Base-by-base conservation (phyloP, 2,113 vertebrate species). In the Chiloscyllium plagiosum region DNA sequence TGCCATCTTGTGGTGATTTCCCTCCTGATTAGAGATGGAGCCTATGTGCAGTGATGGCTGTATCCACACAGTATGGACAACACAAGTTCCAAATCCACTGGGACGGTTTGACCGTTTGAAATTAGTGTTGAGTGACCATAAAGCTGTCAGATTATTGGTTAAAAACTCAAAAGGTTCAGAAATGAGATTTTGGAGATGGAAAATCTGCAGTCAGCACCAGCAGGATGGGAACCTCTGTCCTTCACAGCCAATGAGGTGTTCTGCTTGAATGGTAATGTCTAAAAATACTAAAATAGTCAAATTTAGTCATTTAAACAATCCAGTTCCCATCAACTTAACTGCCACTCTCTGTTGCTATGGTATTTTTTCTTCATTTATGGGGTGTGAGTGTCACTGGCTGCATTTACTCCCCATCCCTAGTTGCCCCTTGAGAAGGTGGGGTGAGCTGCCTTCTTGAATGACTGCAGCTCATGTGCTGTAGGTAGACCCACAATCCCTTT, bases 1-100 rank as follows among this genome's bases (percentile, higher is more conserved):
- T 37, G 89, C 89, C 89, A 68, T 37, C 89, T 93, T n/a, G 89
- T 93, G 89, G n/a, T 65, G 37, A 47, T 83, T 83, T 42, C 19
- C 19, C 80, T 22, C 37, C 80, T 83, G 3, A 37, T 42, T 2
- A 17, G 42, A 42, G 37, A 20, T 42, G 15, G 17, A 83, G 2
- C 4, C 2, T 17, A 37, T 5, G 24, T 72, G 70, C 29, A n/a
- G 76, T 3, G 33, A 4, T n/a, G 76, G 72, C 10, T 61, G 56
- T 61, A 10, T 61, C 7, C 12, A 61, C 7, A 61, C 56, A 61
- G 56, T 12, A 12, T 4, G 37, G 76, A n/a, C 76, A 80, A 17
- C 12, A 15, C 3, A n/a, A 80, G 76, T 80, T 80, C 76, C n/a
- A 80, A 37, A 56, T 7, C 85, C 47, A 52, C 24, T 26, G 12